phyloP scores from a whole-genome alignment of 23 tunicate species.

The Clavelina lepadiformis region DNA sequence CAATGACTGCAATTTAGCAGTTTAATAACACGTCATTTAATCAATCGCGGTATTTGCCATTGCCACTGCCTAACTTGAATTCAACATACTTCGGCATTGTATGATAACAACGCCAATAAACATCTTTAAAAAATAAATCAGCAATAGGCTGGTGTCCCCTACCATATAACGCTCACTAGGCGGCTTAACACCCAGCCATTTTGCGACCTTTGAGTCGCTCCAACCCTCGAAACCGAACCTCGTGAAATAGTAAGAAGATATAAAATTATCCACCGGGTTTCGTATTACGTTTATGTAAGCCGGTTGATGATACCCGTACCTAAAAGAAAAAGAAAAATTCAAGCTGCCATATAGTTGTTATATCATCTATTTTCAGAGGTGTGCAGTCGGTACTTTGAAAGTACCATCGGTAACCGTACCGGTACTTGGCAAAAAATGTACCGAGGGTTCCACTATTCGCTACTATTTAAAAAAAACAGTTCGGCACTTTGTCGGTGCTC shows the following conservation, averaged over 20 bases:
- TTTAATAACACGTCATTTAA: not conserved
- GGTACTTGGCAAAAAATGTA: no score
- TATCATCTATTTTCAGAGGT: no score
- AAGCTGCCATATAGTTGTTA: no score
- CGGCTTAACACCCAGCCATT: constrained; percentile 37
- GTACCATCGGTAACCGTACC: no score
- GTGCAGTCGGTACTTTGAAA: no score
- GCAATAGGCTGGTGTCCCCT: not conserved
- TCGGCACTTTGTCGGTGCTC: no score
- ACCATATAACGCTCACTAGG: constrained; percentile 42
- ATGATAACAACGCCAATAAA: not conserved
- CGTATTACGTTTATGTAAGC: constrained; percentile 42
- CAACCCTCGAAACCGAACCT: constrained; percentile 48
- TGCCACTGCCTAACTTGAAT: not conserved
- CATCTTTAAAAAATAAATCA: not conserved
- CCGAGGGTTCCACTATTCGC: no score
- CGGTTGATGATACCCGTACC: constrained; percentile 8
- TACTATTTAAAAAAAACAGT: no score
- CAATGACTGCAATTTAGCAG: not conserved
- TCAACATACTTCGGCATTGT: not conserved
- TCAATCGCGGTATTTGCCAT: not conserved
- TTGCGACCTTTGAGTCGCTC: constrained; percentile 31
- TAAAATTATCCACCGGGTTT: constrained; percentile 46
- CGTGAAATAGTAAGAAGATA: constrained; percentile 51
- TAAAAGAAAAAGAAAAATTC: not conserved